phyloP scores from a whole-genome alignment of 1,140 invertebrate genomes.

The Drosophila bipectinata region DNA sequence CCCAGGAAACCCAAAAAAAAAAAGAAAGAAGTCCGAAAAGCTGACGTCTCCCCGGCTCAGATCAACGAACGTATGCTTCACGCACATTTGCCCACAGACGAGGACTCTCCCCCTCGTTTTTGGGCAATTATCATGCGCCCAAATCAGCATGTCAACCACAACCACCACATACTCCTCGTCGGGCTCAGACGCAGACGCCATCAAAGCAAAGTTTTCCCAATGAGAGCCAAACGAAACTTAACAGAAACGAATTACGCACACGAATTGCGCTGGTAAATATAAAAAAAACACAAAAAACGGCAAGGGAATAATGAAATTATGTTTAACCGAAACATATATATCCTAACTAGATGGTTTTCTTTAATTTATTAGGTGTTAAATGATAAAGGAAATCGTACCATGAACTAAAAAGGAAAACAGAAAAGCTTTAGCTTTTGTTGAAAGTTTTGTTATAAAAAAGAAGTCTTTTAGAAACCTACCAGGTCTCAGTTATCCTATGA shows the following conservation, averaged over 20 bases:
- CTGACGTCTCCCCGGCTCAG: conserved; percentile 1
- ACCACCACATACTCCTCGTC: neutral
- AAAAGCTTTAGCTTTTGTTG: too few relatives aligned
- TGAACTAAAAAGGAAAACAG: too few relatives aligned
- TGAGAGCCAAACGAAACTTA: conserved; percentile 48
- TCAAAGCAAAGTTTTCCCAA: conserved; percentile 68
- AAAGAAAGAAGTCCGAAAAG: conserved; percentile 37
- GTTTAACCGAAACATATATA: neutral
- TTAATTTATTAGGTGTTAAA: too few relatives aligned
- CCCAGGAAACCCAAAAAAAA: neutral
- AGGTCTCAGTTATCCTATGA: too few relatives aligned
- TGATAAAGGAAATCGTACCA: too few relatives aligned
- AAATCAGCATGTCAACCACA: conserved; percentile 50
- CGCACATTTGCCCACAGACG: conserved; percentile 61
- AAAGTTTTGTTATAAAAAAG: too few relatives aligned
- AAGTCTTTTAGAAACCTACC: too few relatives aligned
- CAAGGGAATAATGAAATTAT: neutral
- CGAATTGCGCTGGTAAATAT: conserved; percentile 79
- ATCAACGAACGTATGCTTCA: conserved; percentile 54
- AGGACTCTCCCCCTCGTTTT: conserved; percentile 5
- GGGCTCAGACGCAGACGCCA: conserved; percentile 13
- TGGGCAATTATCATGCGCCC: conserved; percentile 68
- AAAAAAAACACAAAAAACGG: conserved; percentile 50
- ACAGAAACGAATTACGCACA: conserved; percentile 77
- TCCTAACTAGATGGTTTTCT: neutral